Evolutionary conservation across 2,888 invertebrate species (phyloP), one percentile per base, ranked within the genome.

Genomic region (Oxytorus armatus): DNA sequence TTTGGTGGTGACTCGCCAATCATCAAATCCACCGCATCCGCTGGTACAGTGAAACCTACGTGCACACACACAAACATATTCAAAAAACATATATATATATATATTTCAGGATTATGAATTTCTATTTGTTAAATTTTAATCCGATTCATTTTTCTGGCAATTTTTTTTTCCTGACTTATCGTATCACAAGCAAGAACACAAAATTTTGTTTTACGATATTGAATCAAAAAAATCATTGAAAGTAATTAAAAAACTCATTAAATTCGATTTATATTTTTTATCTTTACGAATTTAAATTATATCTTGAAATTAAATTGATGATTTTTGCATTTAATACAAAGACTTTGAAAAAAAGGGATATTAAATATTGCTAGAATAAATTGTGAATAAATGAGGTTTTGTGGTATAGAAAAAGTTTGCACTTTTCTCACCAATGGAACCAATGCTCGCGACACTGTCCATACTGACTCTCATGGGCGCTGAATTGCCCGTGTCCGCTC

Each of bases 401-500:
- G 7, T 10, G n/a, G 18, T 16, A 53, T 33, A 33, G 39, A 66
- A 29, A 33, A 51, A 78, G 39, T 23, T 51, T 51, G 23, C 18
- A 47, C 7, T 47, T 14, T 1, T 76, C 61, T 79, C 70, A 84
- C 83, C 82, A 39, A 83, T 84, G 10, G 84, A 82, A 51, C 80
- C 74, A n/a, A 82, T 63, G 66, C 72, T 86, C 23, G 81, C 69
- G 11, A 86, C 75, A 57, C 84, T 89, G 16, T 87, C 86, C 55
- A 84, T 82, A 61, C 82, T 85, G 8, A 76, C 72, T 73, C 80
- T 79, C n/a, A 79, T 77, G 47, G 75, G 33, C 0, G 81, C 74
- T 2, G 82, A 68, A 47, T 47, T 23, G 25, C 85, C 86, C 18
- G 74, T 81, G 69, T 94, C 93, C 0, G 92, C 93, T 55, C 92